Evolutionary conservation across 2,888 invertebrate species (phyloP).

Genomic region (Capitulum mitella): DNA sequence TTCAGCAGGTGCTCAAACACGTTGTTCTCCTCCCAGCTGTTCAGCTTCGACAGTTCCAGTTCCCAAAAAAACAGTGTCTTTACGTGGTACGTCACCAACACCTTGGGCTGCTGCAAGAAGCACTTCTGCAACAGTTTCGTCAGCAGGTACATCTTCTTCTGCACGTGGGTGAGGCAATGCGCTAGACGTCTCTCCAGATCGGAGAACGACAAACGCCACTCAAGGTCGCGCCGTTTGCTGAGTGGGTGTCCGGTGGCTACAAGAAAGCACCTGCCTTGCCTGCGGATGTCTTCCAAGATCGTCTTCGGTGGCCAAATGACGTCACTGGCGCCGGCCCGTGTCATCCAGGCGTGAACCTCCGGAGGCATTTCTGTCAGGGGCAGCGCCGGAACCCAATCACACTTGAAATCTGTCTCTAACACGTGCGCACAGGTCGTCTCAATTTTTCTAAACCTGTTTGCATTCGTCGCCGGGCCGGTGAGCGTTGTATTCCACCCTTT

Average conservation of each 20-base stretch:
- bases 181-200: not conserved
- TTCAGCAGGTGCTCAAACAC: not conserved
- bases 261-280: not conserved
- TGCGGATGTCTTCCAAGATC: not conserved
- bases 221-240: not conserved
- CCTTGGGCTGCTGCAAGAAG: not conserved
- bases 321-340: no score
- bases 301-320: not conserved
- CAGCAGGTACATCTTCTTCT: conserved; percentile 5
- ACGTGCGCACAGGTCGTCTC: not conserved
- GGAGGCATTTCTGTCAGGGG: not conserved
- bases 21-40: not conserved
- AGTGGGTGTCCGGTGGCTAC: not conserved
- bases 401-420: not conserved
- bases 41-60: not conserved
- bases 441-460: not conserved
- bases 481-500: no score
- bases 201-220: not conserved
- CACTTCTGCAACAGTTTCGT: not conserved
- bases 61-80: not conserved
- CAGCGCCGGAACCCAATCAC: not conserved
- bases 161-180: not conserved
- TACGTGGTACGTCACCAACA: conserved; percentile 3
- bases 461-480: not conserved
- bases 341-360: not conserved